Evolutionary conservation across 2,113 vertebrate species (phyloP).

Genomic region (Hymenochirus boettgeri): DNA sequence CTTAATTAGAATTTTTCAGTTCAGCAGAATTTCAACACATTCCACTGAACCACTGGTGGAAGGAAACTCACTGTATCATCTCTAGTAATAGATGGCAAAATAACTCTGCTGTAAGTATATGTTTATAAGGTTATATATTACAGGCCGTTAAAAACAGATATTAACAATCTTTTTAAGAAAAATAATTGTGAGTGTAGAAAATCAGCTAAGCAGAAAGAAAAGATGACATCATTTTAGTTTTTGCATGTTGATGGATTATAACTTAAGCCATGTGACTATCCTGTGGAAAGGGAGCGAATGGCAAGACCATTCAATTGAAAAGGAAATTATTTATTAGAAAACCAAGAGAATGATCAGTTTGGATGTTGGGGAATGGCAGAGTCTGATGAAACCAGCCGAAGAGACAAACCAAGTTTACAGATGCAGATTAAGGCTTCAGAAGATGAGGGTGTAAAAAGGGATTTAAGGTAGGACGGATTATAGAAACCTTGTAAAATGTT

Average conservation of each 20-base stretch:
- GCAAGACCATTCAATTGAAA: slow-evolving; percentile 54
- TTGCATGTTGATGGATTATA: slow-evolving; percentile 43
- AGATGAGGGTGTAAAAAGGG: slow-evolving; percentile 98
- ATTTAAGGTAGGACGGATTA: slow-evolving; percentile 99
- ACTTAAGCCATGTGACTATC: slow-evolving; percentile 48
- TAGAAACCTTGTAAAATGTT: slow-evolving; percentile 99
- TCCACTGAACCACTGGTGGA: no score
- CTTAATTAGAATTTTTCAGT: no score
- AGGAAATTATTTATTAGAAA: slow-evolving; percentile 68
- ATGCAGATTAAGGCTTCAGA: slow-evolving; percentile 98
- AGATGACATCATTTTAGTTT: no score
- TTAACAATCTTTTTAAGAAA: no score
- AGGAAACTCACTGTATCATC: no score
- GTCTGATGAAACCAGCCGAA: slow-evolving; percentile 76
- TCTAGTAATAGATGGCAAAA: no score
- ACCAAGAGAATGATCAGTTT: slow-evolving; percentile 60
- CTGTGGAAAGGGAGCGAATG: slow-evolving; percentile 58
- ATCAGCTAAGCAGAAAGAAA: no score
- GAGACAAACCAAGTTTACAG: slow-evolving; percentile 85
- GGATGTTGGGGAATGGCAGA: slow-evolving; percentile 79
- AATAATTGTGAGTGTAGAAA: no score
- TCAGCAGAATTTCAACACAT: no score
- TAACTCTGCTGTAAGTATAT: no score
- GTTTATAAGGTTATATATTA: no score
- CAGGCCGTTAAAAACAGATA: no score